Base-by-base conservation (phyloP, 1,140 invertebrate species). In the Maconellicoccus hirsutus region DNA sequence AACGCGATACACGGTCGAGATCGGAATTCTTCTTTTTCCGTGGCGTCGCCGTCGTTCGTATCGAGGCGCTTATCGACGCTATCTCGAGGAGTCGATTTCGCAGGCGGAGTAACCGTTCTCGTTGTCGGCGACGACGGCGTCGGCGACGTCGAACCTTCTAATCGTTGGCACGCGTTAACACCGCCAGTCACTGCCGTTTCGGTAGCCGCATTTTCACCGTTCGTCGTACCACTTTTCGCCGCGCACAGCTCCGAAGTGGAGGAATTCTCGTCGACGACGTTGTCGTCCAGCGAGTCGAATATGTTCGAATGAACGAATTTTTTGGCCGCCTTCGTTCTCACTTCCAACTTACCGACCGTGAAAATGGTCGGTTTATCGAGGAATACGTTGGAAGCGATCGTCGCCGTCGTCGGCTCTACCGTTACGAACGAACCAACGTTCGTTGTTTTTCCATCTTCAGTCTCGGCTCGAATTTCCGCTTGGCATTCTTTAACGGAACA, bases 21-120 rank as follows among this genome's bases (percentile, higher is more conserved):
- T 66, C 16, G 61, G 61, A 66, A 66, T 22, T 66, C 61, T 66
- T 66, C 61, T 66, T 66, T 25, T 66, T 66, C 61, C 21, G 42
- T 16, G 42, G 6, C 42, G 42, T 52, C 42, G 42, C n/a, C 10
- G 42, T 52, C 42, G 42, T 52, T 16, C 2, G 2, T 16, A 16
- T 52, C 42, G 42, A 14, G 6, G 42, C 2, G 6, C 6, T 38
- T 19, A 19, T 8, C n/a, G n/a, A 16, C 42, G 42, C 2, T 16
- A 16, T 3, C 42, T 33, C 29, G 29, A 33, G 29, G n/a, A n/a
- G n/a, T n/a, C n/a, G n/a, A n/a, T n/a, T n/a, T n/a, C n/a, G n/a
- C n/a, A n/a, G n/a, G n/a, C n/a, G n/a, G n/a, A n/a, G n/a, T n/a
- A n/a, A n/a, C 33, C 33, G 33, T 38, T 38, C 6, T 38, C 33